Evolutionary conservation across 2,888 invertebrate genomes (phyloP).

Genomic region (Panzeria rudis): DNA sequence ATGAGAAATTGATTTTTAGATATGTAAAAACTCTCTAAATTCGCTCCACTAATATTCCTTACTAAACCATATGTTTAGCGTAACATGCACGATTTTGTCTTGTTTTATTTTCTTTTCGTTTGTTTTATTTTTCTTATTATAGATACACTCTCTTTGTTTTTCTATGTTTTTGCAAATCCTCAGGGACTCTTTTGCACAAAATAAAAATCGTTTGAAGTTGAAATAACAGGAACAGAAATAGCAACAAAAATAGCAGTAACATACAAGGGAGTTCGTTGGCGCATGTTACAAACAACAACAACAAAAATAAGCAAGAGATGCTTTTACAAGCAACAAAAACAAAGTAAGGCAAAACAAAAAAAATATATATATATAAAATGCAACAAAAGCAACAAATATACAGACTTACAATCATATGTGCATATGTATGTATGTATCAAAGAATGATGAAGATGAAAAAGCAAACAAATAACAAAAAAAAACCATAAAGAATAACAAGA

Average conservation of each 20-base stretch:
- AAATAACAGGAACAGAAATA: conserved; percentile 13
- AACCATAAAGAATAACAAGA: conserved; percentile 28
- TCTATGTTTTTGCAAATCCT: conserved; percentile 44
- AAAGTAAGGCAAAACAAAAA: background rate
- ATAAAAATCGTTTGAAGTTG: conserved; percentile 46
- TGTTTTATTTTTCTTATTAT: background rate
- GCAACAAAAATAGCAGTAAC: conserved; percentile 6
- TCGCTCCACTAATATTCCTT: background rate
- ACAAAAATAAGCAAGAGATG: conserved; percentile 20
- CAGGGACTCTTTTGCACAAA: conserved; percentile 47
- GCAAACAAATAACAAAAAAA: conserved; percentile 5
- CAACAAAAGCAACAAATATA: conserved; percentile 48
- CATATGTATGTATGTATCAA: background rate
- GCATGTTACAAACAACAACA: conserved; percentile 57
- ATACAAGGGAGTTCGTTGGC: conserved; percentile 57
- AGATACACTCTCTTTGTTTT: conserved; percentile 25
- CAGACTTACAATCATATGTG: background rate
- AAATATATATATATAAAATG: conserved; percentile 2
- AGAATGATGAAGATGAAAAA: conserved; percentile 17
- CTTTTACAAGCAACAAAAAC: conserved; percentile 20
- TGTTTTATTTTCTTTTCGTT: conserved; percentile 26
- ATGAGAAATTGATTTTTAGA: background rate
- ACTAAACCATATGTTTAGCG: conserved; percentile 37
- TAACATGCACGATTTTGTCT: conserved; percentile 20
- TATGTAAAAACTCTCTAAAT: conserved; percentile 22